These are phyloP conservation scores for Notoglanidium macrostoma DNA, from an alignment of 2,797 vertebrate genomes.

Conservation along the genomic window DNA sequence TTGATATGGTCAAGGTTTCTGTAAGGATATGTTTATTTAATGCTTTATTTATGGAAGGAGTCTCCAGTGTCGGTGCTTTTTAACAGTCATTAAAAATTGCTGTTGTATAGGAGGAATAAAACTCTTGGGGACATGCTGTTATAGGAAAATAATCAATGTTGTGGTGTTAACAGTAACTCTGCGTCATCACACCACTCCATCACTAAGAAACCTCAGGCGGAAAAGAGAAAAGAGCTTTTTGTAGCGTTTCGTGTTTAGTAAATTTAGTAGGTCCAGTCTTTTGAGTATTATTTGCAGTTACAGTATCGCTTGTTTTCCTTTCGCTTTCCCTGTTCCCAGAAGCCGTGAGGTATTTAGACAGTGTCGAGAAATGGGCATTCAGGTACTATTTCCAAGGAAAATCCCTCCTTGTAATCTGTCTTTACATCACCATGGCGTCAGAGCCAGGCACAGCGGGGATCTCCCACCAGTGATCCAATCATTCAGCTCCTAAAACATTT, in stretches of 20 bases:
- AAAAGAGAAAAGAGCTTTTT: background rate
- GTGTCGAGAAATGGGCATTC: background rate
- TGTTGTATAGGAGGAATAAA: background rate
- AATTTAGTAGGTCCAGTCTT: background rate
- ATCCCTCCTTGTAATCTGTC: background rate
- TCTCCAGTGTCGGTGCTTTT: background rate
- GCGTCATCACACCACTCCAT: background rate
- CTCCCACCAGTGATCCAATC: background rate
- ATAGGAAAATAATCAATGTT: background rate
- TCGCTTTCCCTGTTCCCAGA: background rate
- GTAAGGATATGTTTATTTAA: background rate
- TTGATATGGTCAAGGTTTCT: background rate
- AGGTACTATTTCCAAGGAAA: constrained; percentile 12
- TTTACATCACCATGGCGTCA: background rate
- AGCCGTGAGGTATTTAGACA: background rate
- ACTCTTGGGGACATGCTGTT: too few relatives aligned
- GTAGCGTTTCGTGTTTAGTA: background rate
- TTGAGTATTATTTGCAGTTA: background rate
- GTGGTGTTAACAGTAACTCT: background rate
- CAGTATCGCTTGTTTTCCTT: background rate
- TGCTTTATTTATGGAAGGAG: background rate
- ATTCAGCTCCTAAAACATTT: too few relatives aligned
- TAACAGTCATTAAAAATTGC: background rate
- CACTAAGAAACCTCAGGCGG: background rate
- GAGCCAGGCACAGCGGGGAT: background rate